Evolutionary conservation across 2,888 invertebrate genomes (phyloP).

Genomic region (Loripinus fragilis): DNA sequence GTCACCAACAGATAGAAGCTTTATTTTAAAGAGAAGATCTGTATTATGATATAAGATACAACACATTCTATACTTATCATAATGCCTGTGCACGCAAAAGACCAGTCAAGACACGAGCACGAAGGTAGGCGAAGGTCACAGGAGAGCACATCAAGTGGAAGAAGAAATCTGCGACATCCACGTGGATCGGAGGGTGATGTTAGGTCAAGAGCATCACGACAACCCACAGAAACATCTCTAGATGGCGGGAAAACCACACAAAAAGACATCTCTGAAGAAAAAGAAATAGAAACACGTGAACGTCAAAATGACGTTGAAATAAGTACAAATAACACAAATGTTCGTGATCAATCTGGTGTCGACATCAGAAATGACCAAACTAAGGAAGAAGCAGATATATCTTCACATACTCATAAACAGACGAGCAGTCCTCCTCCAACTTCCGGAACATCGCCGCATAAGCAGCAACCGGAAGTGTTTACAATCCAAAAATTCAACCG

Average conservation of each 20-base stretch:
- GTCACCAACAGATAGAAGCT: too few relatives aligned
- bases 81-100: not conserved
- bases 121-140: not conserved
- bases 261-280: conserved; percentile 4
- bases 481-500: conserved; percentile 67
- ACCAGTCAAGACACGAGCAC: conserved; percentile 9
- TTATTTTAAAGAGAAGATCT: too few relatives aligned
- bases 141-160: not conserved
- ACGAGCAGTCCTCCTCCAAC: conserved; percentile 22
- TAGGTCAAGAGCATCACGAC: conserved; percentile 28
- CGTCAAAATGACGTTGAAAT: not conserved
- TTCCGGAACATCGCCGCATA: conserved; percentile 25
- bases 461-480: conserved; percentile 57
- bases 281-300: not conserved
- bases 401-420: not conserved
- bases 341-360: not conserved
- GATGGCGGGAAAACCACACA: not conserved
- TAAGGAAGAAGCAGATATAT: not conserved
- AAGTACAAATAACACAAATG: not conserved
- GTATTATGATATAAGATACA: not conserved
- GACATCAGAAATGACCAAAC: not conserved
- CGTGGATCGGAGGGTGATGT: conserved; percentile 4
- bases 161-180: conserved; percentile 16
- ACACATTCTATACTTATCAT: not conserved
- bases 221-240: conserved; percentile 25